Evolutionary conservation across 2,797 vertebrate species (phyloP).

Genomic region (Calcarius lapponicus): DNA sequence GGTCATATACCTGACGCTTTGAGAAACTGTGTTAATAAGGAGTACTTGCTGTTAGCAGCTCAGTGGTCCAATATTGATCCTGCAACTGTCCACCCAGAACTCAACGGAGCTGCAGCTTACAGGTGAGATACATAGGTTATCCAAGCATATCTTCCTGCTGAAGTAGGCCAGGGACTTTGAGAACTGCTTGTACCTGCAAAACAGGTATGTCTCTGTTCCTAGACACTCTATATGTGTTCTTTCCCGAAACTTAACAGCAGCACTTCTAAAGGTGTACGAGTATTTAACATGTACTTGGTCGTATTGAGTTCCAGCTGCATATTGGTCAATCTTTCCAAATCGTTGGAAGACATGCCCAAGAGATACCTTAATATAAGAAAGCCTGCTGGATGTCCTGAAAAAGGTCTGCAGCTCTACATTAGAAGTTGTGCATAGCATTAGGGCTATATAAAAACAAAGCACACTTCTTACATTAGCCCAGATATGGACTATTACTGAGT

Average conservation of each 20-base stretch:
- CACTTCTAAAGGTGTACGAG: not conserved
- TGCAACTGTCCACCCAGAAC: constrained; percentile 88
- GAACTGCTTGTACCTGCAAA: not conserved
- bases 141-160: not conserved
- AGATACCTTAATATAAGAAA: not conserved
- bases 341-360: not conserved
- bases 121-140: constrained; percentile 74
- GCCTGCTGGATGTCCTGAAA: not conserved
- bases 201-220: not conserved
- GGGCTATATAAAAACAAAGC: not conserved
- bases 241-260: not conserved
- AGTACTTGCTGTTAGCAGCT: constrained; percentile 91
- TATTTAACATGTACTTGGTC: not conserved
- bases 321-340: not conserved
- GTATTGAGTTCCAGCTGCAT: not conserved
- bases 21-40: constrained; percentile 96
- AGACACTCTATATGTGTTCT: not conserved
- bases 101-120: constrained; percentile 88
- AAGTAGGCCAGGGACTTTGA: not conserved
- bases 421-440: not conserved
- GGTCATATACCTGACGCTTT: constrained; percentile 92
- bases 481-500: not conserved
- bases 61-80: constrained; percentile 92
- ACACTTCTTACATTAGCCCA: not conserved
- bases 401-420: not conserved